Conservation (phyloP, 37 sponge, comb jelly and placozoan genomes). For the Aphrocallistes beatrix region DNA sequence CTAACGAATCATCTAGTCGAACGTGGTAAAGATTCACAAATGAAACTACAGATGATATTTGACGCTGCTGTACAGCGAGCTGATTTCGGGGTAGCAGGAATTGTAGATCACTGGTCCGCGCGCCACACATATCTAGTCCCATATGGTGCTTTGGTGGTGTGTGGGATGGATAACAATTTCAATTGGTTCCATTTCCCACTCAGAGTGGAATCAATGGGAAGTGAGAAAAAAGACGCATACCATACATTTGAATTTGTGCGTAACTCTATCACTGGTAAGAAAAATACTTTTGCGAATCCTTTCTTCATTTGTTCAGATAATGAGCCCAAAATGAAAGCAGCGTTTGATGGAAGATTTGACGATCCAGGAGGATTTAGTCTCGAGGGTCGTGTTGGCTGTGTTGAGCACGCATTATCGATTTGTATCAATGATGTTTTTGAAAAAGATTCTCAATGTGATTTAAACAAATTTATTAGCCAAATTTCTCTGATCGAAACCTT, state of each 20-base stretch:
- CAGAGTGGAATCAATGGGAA: not conserved
- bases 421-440: conserved; percentile 6
- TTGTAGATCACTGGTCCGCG: not conserved
- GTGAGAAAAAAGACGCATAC: not conserved
- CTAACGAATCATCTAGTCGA: not conserved
- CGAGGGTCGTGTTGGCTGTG: not conserved
- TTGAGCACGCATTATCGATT: conserved; percentile 4
- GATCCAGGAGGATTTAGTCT: not conserved
- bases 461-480: not conserved
- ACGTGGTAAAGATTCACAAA: not conserved
- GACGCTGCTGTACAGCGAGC: not conserved
- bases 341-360: not conserved
- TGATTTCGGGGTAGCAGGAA: not conserved
- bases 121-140: not conserved
- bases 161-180: not conserved
- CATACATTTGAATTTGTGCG: conserved; percentile 8
- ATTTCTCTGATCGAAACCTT: not conserved
- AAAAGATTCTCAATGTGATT: not conserved
- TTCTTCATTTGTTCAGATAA: not conserved
- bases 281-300: not conserved
- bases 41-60: not conserved
- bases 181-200: not conserved
- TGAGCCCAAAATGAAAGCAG: not conserved
- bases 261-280: not conserved
- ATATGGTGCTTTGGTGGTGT: not conserved